Evolutionary conservation across 2,888 invertebrate species (phyloP).

Genomic region (Labia minor): DNA sequence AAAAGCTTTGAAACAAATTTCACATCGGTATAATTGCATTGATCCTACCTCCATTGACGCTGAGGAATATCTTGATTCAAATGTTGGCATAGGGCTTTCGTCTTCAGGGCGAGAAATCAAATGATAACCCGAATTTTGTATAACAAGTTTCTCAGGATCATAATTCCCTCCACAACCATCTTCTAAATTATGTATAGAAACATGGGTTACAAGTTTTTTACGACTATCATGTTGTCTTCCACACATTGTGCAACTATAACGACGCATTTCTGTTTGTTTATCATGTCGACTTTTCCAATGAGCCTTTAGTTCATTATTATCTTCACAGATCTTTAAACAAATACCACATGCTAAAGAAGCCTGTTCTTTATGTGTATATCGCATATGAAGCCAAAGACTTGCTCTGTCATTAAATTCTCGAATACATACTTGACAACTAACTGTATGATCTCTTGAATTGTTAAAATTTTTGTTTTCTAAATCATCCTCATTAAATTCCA

Average conservation of each 20-base stretch:
- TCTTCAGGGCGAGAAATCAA: background rate
- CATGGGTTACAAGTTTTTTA: slow-evolving; percentile 43
- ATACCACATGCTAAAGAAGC: slow-evolving; percentile 46
- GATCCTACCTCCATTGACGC: slow-evolving; percentile 26
- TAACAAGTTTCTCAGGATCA: slow-evolving; percentile 31
- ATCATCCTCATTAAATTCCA: background rate
- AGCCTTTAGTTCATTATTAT: slow-evolving; percentile 39
- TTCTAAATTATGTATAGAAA: slow-evolving; percentile 44
- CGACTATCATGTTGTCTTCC: slow-evolving; percentile 43
- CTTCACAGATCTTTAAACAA: slow-evolving; percentile 42
- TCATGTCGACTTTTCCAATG: slow-evolving; percentile 42
- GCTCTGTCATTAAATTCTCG: slow-evolving; percentile 41
- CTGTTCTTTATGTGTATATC: slow-evolving; percentile 42
- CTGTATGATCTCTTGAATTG: slow-evolving; percentile 28
- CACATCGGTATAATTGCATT: slow-evolving; percentile 34
- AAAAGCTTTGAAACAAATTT: slow-evolving; percentile 39
- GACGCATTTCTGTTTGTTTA: slow-evolving; percentile 29
- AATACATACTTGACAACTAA: slow-evolving; percentile 40
- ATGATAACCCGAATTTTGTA: slow-evolving; percentile 28
- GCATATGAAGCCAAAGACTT: slow-evolving; percentile 45
- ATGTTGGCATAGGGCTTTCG: background rate
- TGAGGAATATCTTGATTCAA: background rate
- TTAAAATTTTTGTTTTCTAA: background rate
- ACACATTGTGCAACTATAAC: slow-evolving; percentile 42
- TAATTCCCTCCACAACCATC: slow-evolving; percentile 31